phyloP scores from a whole-genome alignment of 2,113 vertebrate genomes.

The Oncorhynchus nerka region DNA sequence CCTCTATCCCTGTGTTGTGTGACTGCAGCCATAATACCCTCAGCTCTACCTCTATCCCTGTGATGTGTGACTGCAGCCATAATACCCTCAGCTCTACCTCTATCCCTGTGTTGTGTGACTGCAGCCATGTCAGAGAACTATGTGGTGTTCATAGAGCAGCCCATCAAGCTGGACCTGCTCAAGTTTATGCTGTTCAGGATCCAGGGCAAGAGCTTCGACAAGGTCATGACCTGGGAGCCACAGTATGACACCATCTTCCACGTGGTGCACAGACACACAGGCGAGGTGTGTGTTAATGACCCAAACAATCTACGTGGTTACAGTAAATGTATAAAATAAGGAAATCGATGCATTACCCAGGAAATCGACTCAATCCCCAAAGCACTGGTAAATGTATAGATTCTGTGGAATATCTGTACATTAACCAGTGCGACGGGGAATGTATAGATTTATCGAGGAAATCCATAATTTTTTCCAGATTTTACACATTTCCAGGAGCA shows the following conservation, averaged over 20 bases:
- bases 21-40: background rate
- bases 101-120: constrained; percentile 8
- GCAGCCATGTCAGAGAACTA: constrained; percentile 93
- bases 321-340: too few relatives aligned
- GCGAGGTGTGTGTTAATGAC: constrained; percentile 71
- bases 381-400: too few relatives aligned
- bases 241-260: constrained; percentile 79
- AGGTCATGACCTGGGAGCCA: constrained; percentile 86
- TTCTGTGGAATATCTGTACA: too few relatives aligned
- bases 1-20: too few relatives aligned
- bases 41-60: background rate
- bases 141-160: constrained; percentile 89
- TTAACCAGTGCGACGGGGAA: too few relatives aligned
- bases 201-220: constrained; percentile 73
- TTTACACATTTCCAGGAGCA: too few relatives aligned
- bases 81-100: too few relatives aligned
- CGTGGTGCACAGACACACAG: constrained; percentile 84
- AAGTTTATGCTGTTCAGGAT: constrained; percentile 79
- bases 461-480: too few relatives aligned
- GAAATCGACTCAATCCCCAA: too few relatives aligned
- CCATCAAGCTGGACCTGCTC: constrained; percentile 83
- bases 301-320: background rate
- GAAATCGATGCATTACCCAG: too few relatives aligned
- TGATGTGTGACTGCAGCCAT: background rate
- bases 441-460: too few relatives aligned